These are phyloP conservation scores for Astreopora myriophthalma DNA, from an alignment of 64 coral and sea anemone species.

Conservation along the genomic window DNA sequence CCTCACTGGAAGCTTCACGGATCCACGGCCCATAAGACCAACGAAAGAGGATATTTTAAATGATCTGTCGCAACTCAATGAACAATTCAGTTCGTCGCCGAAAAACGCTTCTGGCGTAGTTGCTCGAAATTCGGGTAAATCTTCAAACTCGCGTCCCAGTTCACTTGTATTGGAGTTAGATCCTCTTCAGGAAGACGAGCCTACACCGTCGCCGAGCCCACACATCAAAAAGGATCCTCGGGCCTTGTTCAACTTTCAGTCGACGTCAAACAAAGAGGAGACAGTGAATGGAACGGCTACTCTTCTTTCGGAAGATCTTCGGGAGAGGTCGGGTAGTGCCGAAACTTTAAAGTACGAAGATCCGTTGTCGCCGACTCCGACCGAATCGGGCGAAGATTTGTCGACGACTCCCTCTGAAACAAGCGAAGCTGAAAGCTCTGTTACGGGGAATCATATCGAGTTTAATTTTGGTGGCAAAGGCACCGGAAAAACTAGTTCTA, in stretches of 20 bases:
- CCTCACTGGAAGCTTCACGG: conserved; percentile 30
- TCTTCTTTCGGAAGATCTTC: conserved; percentile 37
- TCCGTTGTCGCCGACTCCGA: neutral
- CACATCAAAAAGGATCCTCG: conserved; percentile 13
- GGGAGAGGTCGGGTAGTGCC: conserved; percentile 52
- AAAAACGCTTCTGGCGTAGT: conserved; percentile 30
- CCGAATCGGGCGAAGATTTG: conserved; percentile 13
- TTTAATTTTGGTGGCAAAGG: conserved; percentile 32
- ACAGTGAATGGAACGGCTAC: neutral
- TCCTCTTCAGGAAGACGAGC: conserved; percentile 77
- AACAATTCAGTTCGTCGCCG: neutral
- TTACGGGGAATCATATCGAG: neutral
- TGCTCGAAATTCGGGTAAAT: conserved; percentile 47
- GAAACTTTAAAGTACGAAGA: conserved; percentile 72
- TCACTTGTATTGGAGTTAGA: conserved; percentile 84
- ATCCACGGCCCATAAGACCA: conserved; percentile 17
- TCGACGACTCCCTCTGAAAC: neutral
- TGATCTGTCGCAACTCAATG: conserved; percentile 69
- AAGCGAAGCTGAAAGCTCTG: neutral
- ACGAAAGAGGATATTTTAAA: conserved; percentile 41
- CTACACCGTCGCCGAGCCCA: conserved; percentile 81
- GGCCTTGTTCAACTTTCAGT: conserved; percentile 67
- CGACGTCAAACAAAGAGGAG: neutral
- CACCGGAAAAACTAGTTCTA: neutral
- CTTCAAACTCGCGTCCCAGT: conserved; percentile 83